These are phyloP conservation scores for Crotalus helleri DNA, from an alignment of 2,113 vertebrate species.

Conservation along the genomic window DNA sequence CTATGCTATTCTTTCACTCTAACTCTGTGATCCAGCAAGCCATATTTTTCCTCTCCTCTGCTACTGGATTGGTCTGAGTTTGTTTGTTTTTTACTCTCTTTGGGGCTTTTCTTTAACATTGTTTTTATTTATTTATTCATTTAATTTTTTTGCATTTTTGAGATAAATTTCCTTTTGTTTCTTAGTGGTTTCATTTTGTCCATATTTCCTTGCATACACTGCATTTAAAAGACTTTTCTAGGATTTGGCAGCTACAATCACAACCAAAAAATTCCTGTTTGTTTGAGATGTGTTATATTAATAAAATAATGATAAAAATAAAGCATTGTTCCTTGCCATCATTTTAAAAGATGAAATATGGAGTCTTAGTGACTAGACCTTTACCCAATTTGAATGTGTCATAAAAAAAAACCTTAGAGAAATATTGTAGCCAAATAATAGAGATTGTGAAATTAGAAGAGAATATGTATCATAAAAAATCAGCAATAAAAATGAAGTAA, in stretches of 20 bases:
- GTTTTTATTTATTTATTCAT: not conserved
- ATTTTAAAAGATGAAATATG: not conserved
- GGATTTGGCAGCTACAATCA: not conserved
- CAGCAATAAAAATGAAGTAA: not conserved
- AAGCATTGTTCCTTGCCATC: not conserved
- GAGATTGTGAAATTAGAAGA: not conserved
- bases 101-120: not conserved
- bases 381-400: not conserved
- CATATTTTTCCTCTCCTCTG: not conserved
- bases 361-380: not conserved
- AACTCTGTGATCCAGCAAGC: not conserved
- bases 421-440: not conserved
- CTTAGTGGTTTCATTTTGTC: not conserved
- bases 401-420: not conserved
- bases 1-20: not conserved
- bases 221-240: not conserved
- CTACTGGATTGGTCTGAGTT: not conserved
- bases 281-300: not conserved
- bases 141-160: not conserved
- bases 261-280: not conserved
- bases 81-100: not conserved
- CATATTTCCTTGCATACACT: not conserved
- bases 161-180: not conserved
- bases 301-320: not conserved
- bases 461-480: not conserved